Base-by-base conservation (phyloP, 2,113 vertebrate species). In the human (Homo sapiens) region DNA sequence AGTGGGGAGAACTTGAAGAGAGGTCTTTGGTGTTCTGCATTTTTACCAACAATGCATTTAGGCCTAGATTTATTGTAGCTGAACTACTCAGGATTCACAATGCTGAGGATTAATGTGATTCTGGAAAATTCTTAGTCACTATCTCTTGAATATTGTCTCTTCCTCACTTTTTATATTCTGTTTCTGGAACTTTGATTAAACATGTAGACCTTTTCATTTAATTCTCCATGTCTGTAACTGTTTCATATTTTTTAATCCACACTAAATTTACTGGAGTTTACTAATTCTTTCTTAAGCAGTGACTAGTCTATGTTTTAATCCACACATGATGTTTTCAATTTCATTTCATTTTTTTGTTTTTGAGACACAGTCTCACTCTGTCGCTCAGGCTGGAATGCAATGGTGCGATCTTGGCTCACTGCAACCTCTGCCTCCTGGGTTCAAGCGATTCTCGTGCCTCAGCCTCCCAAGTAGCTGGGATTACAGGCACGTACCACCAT, bases 201-300 rank as follows among this genome's bases (percentile, higher is more conserved):
- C n/a, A 40, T 55, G 9, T 11, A 80, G 45, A 73, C 32, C n/a
- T 90, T 90, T 80, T 80, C 81, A 57, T 38, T 64, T 48, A 81
- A 38, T 57, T 52, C n/a, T 75, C 40, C 30, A 91, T n/a, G 30
- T 64, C 38, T 68, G 30, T 52, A 72, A 72, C 43, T 55, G 38
- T 76, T 84, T 30, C 35, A 66, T 81, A 75, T 40, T 45, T 90
- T 90, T 64, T 40, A 93, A 12, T 90, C 43, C 61, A 64, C 11
- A 75, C 87, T 55, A 64, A 55, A 45, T 86, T 40, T 66, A 27
- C 2, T 81, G 14, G 52, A 75, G 55, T 45, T 81, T 52, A 85
- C 23, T 48, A 81, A 68, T 90, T 78, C 25, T 76, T 38, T 88
- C 78, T 57, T 93, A 38, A 48, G n/a, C 52, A 89, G 52, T 68